These are phyloP conservation scores for Ceratosolen fusciceps DNA, from an alignment of 1,140 invertebrate species.

Conservation along the genomic window DNA sequence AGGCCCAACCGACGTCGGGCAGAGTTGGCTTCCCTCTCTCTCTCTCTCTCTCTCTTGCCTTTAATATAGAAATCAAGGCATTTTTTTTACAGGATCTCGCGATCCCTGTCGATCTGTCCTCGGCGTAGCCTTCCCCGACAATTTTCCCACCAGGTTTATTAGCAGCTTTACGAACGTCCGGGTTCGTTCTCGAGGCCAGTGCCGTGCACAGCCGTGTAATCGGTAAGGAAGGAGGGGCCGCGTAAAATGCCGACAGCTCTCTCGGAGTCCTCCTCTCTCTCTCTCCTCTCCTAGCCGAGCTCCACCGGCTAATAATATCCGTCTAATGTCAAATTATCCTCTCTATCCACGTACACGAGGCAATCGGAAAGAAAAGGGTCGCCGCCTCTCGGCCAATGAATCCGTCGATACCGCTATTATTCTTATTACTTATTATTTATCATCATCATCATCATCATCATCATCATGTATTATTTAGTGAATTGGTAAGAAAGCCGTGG, in stretches of 20 bases:
- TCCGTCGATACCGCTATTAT: too few species aligned
- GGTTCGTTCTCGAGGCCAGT: neutral
- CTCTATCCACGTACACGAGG: too few species aligned
- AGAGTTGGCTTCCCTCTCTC: neutral
- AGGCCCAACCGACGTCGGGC: neutral
- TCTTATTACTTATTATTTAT: too few species aligned
- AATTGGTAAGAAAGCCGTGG: too few species aligned
- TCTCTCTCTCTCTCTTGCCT: neutral
- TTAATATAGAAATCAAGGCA: conserved; percentile 15
- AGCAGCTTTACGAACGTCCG: conserved; percentile 5
- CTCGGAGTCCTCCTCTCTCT: too few species aligned
- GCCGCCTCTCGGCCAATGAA: too few species aligned
- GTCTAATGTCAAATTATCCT: too few species aligned
- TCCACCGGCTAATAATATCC: neutral
- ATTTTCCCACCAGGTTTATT: conserved; percentile 18
- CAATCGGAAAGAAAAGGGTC: too few species aligned
- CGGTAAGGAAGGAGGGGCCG: conserved; percentile 23
- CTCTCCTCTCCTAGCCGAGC: too few species aligned
- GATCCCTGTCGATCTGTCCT: conserved; percentile 32
- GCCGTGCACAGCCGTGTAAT: conserved; percentile 1
- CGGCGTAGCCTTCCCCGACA: neutral
- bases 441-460: too few species aligned
- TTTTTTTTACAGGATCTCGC: conserved; percentile 1
- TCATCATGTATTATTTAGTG: too few species aligned
- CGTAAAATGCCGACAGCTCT: too few species aligned